Percentiles rank a stretch among this genome's conserved stretches.
phyloP scores from a whole-genome alignment of 2,797 vertebrate species.

The Tragopan temminckii region DNA sequence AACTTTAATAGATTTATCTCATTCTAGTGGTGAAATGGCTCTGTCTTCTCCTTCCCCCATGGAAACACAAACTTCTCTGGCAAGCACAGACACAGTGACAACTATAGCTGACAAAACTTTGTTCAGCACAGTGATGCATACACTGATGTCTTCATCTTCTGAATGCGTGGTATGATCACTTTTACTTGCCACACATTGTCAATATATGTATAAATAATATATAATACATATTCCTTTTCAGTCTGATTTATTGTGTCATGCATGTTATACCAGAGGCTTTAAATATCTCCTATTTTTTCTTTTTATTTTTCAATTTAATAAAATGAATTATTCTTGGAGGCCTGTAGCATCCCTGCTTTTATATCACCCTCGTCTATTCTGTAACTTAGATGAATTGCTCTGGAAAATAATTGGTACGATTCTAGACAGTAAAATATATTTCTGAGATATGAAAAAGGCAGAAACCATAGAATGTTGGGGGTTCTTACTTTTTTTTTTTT shows the following conservation, averaged over 20 bases:
- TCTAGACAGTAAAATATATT: background rate
- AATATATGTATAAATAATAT: background rate
- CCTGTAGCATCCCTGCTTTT: background rate
- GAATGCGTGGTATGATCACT: constrained; percentile 72
- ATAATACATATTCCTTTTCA: background rate
- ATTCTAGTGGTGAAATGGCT: background rate
- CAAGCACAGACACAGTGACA: constrained; percentile 19
- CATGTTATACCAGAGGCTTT: background rate
- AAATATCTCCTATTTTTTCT: background rate
- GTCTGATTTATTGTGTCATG: background rate
- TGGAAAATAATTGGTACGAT: background rate
- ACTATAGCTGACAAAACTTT: constrained; percentile 51
- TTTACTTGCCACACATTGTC: background rate
- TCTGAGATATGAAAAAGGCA: background rate
- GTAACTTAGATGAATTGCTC: background rate
- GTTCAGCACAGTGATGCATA: constrained; percentile 59
- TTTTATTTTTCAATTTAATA: background rate
- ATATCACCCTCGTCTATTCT: background rate
- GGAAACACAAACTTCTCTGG: constrained; percentile 6
- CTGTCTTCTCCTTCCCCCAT: background rate
- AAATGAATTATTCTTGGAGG: background rate
- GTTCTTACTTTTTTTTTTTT: background rate
- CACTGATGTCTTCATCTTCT: constrained; percentile 40
- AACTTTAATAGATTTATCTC: constrained; percentile 12
- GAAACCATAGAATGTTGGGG: background rate